These are phyloP conservation scores for Elanoides forficatus DNA, from an alignment of 2,113 vertebrate species.

Conservation along the genomic window DNA sequence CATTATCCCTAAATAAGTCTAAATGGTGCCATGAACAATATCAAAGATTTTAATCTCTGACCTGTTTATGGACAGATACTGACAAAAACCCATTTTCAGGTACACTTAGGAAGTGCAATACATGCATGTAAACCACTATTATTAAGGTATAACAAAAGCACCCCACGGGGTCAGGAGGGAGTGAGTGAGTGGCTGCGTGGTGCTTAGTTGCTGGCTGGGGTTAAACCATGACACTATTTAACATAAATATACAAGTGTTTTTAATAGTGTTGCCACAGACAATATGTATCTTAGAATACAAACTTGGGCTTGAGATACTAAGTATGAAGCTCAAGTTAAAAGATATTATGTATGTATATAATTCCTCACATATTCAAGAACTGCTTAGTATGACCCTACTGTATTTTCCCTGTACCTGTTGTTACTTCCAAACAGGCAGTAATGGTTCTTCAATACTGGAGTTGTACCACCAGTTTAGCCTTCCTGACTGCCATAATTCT, in stretches of 20 bases:
- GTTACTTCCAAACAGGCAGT: not conserved
- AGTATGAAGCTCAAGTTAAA: not conserved
- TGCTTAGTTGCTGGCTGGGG: too few species aligned
- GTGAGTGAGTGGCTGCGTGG: too few species aligned
- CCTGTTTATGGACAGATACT: not conserved
- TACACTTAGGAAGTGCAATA: not conserved
- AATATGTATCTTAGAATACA: not conserved
- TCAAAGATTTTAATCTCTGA: not conserved
- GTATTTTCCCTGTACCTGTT: not conserved
- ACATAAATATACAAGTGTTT: not conserved
- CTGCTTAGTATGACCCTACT: not conserved
- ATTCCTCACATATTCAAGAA: not conserved
- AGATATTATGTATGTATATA: not conserved
- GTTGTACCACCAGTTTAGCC: not conserved
- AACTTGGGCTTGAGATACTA: not conserved
- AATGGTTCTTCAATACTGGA: not conserved
- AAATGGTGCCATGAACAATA: not conserved
- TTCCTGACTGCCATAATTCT: not conserved
- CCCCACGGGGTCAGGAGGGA: too few species aligned
- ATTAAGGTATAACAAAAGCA: not conserved
- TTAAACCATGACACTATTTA: not conserved
- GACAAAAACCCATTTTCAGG: not conserved
- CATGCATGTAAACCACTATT: not conserved
- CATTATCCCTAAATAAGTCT: not conserved
- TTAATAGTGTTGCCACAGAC: not conserved